Evolutionary conservation across 2,888 invertebrate species (phyloP).

Genomic region (Nesidiocoris tenuis): DNA sequence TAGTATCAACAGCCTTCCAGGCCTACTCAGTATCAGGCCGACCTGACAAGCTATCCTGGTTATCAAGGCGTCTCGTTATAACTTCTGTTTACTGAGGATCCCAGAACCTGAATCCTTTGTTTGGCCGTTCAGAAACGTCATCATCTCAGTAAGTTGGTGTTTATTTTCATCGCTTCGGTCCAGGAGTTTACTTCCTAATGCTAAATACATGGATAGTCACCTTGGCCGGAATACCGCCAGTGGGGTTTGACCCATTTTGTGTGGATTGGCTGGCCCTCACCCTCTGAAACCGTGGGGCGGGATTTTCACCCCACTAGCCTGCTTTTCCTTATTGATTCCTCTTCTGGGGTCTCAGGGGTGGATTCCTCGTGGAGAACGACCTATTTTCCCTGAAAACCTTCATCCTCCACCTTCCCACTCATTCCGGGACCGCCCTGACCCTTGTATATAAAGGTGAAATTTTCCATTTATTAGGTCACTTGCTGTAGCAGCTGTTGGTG

Average conservation of each 20-base stretch:
- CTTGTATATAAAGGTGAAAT: constrained; percentile 33
- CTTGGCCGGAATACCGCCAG: constrained; percentile 3
- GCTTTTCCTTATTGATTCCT: constrained; percentile 34
- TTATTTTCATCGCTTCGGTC: too few relatives aligned
- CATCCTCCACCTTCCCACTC: constrained; percentile 3
- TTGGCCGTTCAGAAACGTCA: background rate
- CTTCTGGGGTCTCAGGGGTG: background rate
- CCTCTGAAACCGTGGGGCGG: constrained; percentile 2
- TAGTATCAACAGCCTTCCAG: background rate
- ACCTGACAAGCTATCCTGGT: background rate
- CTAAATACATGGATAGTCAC: background rate
- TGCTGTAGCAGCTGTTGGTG: background rate
- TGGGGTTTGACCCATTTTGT: constrained; percentile 27
- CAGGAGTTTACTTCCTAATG: background rate
- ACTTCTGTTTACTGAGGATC: too few relatives aligned
- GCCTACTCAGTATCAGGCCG: too few relatives aligned
- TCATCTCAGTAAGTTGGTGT: background rate
- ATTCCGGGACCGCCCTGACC: constrained; percentile 23
- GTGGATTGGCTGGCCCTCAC: constrained; percentile 25
- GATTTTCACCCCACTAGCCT: constrained; percentile 34
- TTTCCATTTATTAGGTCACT: constrained; percentile 22
- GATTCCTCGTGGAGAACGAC: constrained; percentile 11
- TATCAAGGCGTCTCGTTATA: background rate
- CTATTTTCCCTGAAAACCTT: constrained; percentile 31
- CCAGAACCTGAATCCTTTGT: background rate